Conservation (phyloP, 1,140 invertebrate species). For the Limonius californicus region DNA sequence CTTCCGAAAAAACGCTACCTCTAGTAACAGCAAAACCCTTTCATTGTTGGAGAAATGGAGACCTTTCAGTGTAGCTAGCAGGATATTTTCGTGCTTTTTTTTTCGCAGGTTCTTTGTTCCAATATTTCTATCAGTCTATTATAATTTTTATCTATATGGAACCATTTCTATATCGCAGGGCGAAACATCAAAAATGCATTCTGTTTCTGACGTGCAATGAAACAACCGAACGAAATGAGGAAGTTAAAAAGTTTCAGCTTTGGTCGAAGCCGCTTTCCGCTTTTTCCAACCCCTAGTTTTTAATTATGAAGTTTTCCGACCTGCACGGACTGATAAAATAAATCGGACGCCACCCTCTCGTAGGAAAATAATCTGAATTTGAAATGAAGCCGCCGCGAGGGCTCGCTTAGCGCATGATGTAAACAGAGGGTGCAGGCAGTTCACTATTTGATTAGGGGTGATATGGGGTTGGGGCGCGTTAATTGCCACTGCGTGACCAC, state of each 20-base stretch:
- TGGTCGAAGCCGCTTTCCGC: too few relatives aligned
- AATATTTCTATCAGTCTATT: neutral
- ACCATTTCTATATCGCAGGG: too few relatives aligned
- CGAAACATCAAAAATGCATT: too few relatives aligned
- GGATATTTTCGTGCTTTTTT: neutral
- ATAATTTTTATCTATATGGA: too few relatives aligned
- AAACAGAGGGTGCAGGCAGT: conserved; percentile 9
- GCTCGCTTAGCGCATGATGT: neutral
- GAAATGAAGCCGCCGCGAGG: conserved; percentile 8
- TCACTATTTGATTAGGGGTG: conserved; percentile 8
- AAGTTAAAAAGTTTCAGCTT: too few relatives aligned
- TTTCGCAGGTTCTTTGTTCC: neutral
- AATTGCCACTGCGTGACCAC: conserved; percentile 11
- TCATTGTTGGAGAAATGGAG: conserved; percentile 1
- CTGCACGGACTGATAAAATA: conserved; percentile 3
- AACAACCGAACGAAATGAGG: too few relatives aligned
- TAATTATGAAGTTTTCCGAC: neutral
- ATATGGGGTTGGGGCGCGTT: conserved; percentile 1
- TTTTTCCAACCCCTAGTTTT: neutral
- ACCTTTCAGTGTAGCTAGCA: neutral
- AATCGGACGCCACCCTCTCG: conserved; percentile 4
- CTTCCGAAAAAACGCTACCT: conserved; percentile 1
- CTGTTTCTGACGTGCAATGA: too few relatives aligned
- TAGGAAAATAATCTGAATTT: conserved; percentile 6
- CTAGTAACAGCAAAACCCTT: conserved; percentile 6